Base-by-base conservation (phyloP, 1,140 invertebrate species). In the Carposina sasakii region DNA sequence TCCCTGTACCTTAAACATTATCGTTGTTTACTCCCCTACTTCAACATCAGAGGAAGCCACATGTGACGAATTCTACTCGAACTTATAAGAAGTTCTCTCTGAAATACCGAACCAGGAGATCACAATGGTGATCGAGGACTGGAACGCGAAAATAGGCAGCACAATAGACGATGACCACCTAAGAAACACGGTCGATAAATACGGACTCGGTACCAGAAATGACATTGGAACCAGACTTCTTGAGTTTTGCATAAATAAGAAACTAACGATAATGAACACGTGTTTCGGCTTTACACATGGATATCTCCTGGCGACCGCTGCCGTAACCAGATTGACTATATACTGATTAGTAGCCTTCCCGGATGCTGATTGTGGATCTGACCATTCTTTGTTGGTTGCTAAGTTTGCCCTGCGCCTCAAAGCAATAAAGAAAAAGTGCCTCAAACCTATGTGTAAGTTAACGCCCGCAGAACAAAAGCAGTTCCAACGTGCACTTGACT, bases 11-110 rank as follows among this genome's bases (percentile, higher is more conserved):
- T 9, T 60, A 0, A 60, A 60, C 21, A 48, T 60, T 6, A 23
- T 60, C 2, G 37, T 45, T 4, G 54, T 60, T 10, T 61, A 61
- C 43, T 54, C 59, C n/a, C 54, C 50, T 2, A 55, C 47, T 16
- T n/a, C 41, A 28, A 4, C 6, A 2, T 26, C 41, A 3, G 19
- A 22, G n/a, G 41, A 43, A 28, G 41, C 12, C 13, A 16, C 9
- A 9, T 13, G 12, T 6, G 17, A 43, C n/a, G 1, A 45, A 33
- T 44, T 44, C 16, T 34, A 46, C 20, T 1, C 13, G 13, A 21
- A 10, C 30, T 46, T 10, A 21, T 5, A 30, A 3, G 19, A 17
- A 3, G 33, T 26, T 15, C 24, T 43, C 10, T 19, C 3, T 12
- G 10, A 5, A 6, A 43, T 43, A 30, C 41, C 41, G 16, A 22